These are phyloP conservation scores for Drosophila infuscata DNA, from an alignment of 2,888 invertebrate species.

Conservation along the genomic window DNA sequence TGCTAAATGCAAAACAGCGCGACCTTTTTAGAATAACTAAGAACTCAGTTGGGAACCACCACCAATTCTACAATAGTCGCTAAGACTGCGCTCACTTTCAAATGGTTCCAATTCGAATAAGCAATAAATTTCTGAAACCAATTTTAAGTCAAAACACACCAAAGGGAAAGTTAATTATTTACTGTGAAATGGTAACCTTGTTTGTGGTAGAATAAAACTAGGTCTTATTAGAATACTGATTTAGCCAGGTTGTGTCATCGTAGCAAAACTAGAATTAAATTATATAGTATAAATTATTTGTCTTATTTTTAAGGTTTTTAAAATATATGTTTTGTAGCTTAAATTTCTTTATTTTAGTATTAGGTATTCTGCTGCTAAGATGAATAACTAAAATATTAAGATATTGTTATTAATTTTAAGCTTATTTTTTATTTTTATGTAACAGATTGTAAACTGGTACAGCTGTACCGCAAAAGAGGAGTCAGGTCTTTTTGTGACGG, in stretches of 20 bases:
- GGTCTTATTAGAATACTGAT: background rate
- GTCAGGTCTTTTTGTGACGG: background rate
- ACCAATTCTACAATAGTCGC: background rate
- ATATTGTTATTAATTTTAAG: too few species aligned
- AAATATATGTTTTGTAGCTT: too few species aligned
- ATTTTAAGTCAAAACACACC: background rate
- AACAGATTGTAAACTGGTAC: too few species aligned
- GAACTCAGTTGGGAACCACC: background rate
- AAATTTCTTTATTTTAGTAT: too few species aligned
- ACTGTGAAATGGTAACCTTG: background rate
- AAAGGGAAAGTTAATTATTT: background rate
- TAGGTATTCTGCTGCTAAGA: too few species aligned
- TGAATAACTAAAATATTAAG: too few species aligned
- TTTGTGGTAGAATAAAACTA: background rate
- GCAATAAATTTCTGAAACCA: conserved; percentile 8
- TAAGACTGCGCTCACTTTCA: background rate
- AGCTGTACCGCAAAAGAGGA: background rate
- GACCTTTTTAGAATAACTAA: background rate
- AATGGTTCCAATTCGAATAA: background rate
- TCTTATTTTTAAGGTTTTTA: background rate
- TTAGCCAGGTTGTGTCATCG: background rate
- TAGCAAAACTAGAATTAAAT: background rate
- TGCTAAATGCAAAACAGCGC: background rate
- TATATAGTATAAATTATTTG: background rate
- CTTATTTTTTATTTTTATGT: too few species aligned